A percentile compares a stretch with the other conserved stretches of the same genome.
These are phyloP conservation scores for Enteromius radiatus DNA, from an alignment of 2,797 vertebrate genomes.

Conservation along the genomic window DNA sequence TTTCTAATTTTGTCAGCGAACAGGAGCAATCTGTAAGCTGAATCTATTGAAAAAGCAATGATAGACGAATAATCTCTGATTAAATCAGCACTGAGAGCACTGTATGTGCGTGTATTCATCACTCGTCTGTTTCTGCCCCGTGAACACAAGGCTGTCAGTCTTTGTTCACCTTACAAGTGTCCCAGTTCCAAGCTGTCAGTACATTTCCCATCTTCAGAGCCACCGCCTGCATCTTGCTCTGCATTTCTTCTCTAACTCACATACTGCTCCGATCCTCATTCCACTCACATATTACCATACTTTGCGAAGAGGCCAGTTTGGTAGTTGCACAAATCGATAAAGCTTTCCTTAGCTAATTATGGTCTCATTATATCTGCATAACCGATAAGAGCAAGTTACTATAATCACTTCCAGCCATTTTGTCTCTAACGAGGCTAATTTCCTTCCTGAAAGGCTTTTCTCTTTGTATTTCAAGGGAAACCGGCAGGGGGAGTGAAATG, in stretches of 20 bases:
- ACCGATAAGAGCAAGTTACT: constrained; percentile 44
- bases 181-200: constrained; percentile 42
- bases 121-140: not conserved
- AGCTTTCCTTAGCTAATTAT: constrained; percentile 23
- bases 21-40: not conserved
- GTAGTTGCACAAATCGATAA: constrained; percentile 7
- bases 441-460: constrained; percentile 53
- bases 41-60: not conserved
- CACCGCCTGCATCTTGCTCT: not conserved
- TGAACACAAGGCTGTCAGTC: constrained; percentile 37
- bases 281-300: constrained; percentile 15
- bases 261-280: constrained; percentile 1
- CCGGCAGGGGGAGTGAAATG: constrained; percentile 7
- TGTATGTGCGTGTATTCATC: not conserved
- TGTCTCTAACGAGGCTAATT: constrained; percentile 37
- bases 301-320: not conserved
- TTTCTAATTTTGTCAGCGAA: not conserved
- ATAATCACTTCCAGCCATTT: constrained; percentile 54
- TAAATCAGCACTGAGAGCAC: constrained; percentile 6
- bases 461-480: constrained; percentile 44
- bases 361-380: constrained; percentile 17
- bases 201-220: constrained; percentile 9
- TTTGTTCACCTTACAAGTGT: constrained; percentile 45
- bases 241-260: not conserved
- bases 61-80: not conserved